These are phyloP conservation scores for Bufo bufo DNA, from an alignment of 2,113 vertebrate genomes.

Conservation along the genomic window DNA sequence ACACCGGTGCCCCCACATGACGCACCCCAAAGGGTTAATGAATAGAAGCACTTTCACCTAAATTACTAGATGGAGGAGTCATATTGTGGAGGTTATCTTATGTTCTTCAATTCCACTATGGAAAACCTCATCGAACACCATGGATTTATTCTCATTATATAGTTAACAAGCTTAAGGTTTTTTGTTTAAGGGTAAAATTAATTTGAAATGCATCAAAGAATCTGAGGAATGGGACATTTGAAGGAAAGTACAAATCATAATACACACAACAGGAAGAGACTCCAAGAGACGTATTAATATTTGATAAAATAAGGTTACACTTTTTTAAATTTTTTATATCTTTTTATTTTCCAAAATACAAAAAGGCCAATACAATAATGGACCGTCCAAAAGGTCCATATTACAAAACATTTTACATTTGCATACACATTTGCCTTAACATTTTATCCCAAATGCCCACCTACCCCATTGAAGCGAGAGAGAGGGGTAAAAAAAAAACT, in stretches of 20 bases:
- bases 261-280: neutral
- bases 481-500: too few species aligned
- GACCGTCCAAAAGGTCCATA: too few species aligned
- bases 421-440: too few species aligned
- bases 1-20: neutral
- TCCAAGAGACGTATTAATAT: constrained; percentile 15
- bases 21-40: neutral
- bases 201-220: constrained; percentile 11
- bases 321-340: too few species aligned
- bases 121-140: neutral
- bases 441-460: too few species aligned
- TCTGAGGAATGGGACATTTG: neutral
- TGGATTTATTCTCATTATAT: neutral
- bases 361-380: too few species aligned
- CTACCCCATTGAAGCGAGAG: too few species aligned
- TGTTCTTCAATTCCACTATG: neutral
- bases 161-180: neutral
- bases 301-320: constrained; percentile 22
- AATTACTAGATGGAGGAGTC: neutral
- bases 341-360: too few species aligned
- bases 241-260: neutral
- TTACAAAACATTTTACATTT: too few species aligned
- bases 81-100: neutral
- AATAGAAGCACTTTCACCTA: neutral
- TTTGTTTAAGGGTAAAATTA: neutral